These are phyloP conservation scores for Lysandra bellargus DNA, from an alignment of 2,888 invertebrate species.

Conservation along the genomic window DNA sequence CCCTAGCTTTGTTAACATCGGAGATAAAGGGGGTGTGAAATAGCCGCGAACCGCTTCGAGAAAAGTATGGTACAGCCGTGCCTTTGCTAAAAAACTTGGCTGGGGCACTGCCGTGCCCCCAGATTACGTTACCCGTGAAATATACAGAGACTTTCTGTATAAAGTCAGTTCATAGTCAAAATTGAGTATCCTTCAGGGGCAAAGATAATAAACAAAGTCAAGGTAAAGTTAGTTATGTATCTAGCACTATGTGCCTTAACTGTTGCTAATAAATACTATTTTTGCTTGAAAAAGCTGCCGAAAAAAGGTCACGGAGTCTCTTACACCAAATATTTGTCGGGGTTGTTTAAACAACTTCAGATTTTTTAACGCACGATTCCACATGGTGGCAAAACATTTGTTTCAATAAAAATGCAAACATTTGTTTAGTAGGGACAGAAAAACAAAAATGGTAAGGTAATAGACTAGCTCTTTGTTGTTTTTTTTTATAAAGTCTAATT, in stretches of 20 bases:
- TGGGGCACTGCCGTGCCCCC: too few relatives aligned
- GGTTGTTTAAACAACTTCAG: constrained; percentile 43
- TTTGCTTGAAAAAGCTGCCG: background rate
- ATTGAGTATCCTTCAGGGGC: constrained; percentile 36
- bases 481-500: background rate
- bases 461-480: background rate
- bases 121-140: background rate
- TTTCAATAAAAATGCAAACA: constrained; percentile 32
- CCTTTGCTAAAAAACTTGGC: too few relatives aligned
- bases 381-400: constrained; percentile 36
- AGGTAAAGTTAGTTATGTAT: constrained; percentile 46
- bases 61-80: too few relatives aligned
- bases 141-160: background rate
- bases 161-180: constrained; percentile 21
- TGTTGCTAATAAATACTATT: background rate
- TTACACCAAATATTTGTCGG: constrained; percentile 49
- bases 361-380: constrained; percentile 39
- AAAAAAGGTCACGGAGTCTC: constrained; percentile 44
- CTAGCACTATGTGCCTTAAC: background rate
- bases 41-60: too few relatives aligned
- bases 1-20: too few relatives aligned
- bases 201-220: constrained; percentile 54
- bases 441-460: background rate
- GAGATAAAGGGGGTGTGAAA: too few relatives aligned
- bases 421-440: constrained; percentile 5